A percentile compares a stretch with the other conserved stretches of the same genome.
These are phyloP conservation scores for Caranx ignobilis DNA, from an alignment of 2,113 vertebrate species.

Conservation along the genomic window DNA sequence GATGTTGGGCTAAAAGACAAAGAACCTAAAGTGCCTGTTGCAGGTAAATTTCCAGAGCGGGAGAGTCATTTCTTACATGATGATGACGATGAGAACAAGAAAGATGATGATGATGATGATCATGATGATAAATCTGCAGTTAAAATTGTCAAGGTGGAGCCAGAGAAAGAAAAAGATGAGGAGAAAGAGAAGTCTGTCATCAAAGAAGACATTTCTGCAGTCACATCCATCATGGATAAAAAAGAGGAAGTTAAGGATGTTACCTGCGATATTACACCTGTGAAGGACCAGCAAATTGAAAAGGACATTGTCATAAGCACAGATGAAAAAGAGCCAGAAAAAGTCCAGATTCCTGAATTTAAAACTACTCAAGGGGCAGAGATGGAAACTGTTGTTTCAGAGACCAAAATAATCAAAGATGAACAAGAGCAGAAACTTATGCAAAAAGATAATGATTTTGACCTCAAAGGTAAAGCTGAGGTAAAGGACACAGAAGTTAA, in stretches of 20 bases:
- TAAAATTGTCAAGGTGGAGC: conserved; percentile 48
- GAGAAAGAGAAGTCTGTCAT: conserved; percentile 56
- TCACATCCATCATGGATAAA: conserved; percentile 28
- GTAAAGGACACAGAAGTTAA: conserved; percentile 18
- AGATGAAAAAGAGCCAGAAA: conserved; percentile 63
- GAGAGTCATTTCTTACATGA: conserved; percentile 87
- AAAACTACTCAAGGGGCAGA: conserved; percentile 59
- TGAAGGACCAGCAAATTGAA: conserved; percentile 41
- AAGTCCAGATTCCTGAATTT: conserved; percentile 17
- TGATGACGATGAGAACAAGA: conserved; percentile 40
- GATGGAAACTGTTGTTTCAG: conserved; percentile 37
- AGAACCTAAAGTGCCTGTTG: conserved; percentile 58
- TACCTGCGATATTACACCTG: conserved; percentile 23
- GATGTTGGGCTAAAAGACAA: conserved; percentile 57
- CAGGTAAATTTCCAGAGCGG: conserved; percentile 77
- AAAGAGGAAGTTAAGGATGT: conserved; percentile 29
- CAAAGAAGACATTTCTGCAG: conserved; percentile 41
- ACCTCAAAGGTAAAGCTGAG: conserved; percentile 40
- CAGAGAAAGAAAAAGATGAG: conserved; percentile 65
- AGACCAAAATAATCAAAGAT: conserved; percentile 51
- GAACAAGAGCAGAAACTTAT: conserved; percentile 54
- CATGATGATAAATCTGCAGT: conserved; percentile 63
- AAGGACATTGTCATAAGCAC: conserved; percentile 40
- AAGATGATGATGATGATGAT: conserved; percentile 78
- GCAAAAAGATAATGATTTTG: conserved; percentile 49